Percentiles rank a stretch among this genome's conserved stretches.
Conservation (phyloP, 2,797 vertebrate genomes). For the Petrocephalus sullivani region DNA sequence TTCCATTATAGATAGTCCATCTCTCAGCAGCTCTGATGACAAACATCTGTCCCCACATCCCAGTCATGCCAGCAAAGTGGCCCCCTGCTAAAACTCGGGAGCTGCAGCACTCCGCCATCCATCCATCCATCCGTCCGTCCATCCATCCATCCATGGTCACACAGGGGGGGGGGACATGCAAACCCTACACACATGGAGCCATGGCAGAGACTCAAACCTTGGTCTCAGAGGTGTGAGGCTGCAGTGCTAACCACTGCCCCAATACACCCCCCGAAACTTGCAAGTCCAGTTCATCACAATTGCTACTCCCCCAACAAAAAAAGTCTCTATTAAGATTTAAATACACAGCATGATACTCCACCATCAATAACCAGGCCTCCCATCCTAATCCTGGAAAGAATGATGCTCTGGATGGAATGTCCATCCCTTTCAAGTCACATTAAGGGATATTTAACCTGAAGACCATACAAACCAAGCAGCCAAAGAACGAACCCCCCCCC, state of each 20-base stretch:
- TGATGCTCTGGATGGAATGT: background rate
- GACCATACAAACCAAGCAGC: background rate
- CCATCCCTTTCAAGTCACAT: background rate
- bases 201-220: background rate
- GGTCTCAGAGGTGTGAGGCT: background rate
- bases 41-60: background rate
- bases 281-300: background rate
- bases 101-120: background rate
- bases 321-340: background rate
- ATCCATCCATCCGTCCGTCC: background rate
- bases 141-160: background rate
- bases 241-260: background rate
- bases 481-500: background rate
- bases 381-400: background rate
- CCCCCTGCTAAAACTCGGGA: conserved; percentile 20
- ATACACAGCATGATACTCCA: background rate
- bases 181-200: background rate
- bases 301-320: background rate
- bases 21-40: background rate
- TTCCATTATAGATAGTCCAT: conserved; percentile 50
- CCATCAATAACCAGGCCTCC: background rate
- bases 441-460: background rate
- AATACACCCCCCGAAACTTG: background rate
- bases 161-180: background rate
- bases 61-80: conserved; percentile 17